These are phyloP conservation scores for Pristionchus japonicus DNA, from an alignment of 2,888 invertebrate species.

Conservation along the genomic window DNA sequence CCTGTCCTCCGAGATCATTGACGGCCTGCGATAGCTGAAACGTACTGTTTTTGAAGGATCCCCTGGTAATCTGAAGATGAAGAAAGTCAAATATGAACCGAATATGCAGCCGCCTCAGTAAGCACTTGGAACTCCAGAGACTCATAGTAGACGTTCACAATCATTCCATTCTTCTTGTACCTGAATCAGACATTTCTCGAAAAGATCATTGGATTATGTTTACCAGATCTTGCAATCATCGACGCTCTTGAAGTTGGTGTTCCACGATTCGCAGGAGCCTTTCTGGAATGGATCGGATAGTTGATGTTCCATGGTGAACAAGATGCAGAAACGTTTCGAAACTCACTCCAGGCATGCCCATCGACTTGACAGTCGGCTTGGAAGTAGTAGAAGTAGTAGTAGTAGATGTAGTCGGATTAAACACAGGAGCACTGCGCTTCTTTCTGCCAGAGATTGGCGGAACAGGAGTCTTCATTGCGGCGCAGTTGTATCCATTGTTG, in stretches of 20 bases:
- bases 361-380: background rate
- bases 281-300: constrained; percentile 32
- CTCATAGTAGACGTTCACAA: constrained; percentile 44
- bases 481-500: background rate
- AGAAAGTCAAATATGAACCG: background rate
- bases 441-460: background rate
- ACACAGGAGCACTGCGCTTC: background rate
- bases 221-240: constrained; percentile 35
- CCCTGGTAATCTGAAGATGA: no score
- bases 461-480: background rate
- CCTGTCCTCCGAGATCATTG: constrained; percentile 44
- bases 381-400: background rate
- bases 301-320: no score
- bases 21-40: constrained; percentile 24
- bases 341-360: constrained; percentile 22
- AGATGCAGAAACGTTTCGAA: background rate
- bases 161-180: constrained; percentile 45
- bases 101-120: constrained; percentile 3
- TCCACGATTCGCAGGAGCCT: constrained; percentile 39
- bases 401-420: background rate
- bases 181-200: background rate
- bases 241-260: constrained; percentile 27
- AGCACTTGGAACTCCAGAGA: constrained; percentile 39
- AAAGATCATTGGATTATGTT: background rate
- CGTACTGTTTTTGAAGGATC: background rate